A percentile compares a stretch with the other conserved stretches of the same genome.
Evolutionary conservation across 2,888 invertebrate species (phyloP).

Genomic region (Anarsia innoxiella): DNA sequence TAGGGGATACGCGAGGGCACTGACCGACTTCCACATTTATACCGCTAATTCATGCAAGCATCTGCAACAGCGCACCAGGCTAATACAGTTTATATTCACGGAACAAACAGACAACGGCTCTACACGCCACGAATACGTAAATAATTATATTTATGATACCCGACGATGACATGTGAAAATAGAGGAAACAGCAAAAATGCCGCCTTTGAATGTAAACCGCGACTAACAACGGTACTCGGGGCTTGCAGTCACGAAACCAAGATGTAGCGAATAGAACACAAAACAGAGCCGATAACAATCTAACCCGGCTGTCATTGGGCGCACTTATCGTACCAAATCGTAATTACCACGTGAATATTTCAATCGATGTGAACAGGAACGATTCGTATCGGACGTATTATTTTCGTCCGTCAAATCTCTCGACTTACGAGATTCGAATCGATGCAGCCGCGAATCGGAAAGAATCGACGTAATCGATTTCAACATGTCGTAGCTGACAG

Average conservation of each 20-base stretch:
- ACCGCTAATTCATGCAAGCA: conserved; percentile 67
- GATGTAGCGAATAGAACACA: conserved; percentile 42
- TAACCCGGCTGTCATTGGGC: conserved; percentile 36
- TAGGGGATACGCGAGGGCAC: conserved; percentile 63
- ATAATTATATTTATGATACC: conserved; percentile 60
- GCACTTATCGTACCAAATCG: conserved; percentile 55
- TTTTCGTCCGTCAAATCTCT: conserved; percentile 51
- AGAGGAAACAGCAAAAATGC: conserved; percentile 43
- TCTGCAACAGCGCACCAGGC: conserved; percentile 44
- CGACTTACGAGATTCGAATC: conserved; percentile 53
- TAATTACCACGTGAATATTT: conserved; percentile 69
- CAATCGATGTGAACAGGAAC: conserved; percentile 65
- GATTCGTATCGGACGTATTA: conserved; percentile 54
- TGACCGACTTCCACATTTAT: conserved; percentile 72
- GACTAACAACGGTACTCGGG: conserved; percentile 36
- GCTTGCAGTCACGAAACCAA: conserved; percentile 38
- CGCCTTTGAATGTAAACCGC: conserved; percentile 47
- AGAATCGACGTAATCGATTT: conserved; percentile 63
- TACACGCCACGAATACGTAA: conserved; percentile 57
- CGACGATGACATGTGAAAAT: conserved; percentile 61
- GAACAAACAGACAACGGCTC: conserved; percentile 37
- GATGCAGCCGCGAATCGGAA: conserved; percentile 40
- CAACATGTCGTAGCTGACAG: conserved; percentile 58
- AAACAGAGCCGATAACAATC: conserved; percentile 38
- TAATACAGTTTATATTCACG: conserved; percentile 58